Evolutionary conservation across 2,888 invertebrate genomes (phyloP), one percentile per base, ranked within the genome.

Genomic region (Brenthis daphne): DNA sequence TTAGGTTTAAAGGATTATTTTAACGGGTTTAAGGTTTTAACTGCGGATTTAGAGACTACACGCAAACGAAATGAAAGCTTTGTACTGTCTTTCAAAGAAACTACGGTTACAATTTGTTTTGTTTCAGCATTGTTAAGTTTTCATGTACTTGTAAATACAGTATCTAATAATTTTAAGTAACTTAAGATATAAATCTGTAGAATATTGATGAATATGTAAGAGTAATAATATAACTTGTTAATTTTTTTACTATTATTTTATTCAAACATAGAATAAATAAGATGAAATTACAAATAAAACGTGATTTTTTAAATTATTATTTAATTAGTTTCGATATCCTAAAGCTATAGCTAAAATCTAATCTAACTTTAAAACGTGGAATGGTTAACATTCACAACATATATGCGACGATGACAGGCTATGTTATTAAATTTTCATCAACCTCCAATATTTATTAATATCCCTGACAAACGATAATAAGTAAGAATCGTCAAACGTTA

Each of bases 341-440:
- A 3, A 16, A 3, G 48, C 0, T 3, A 50, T 6, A 6, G 4
- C 14, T 6, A 43, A 33, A 56, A 56, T 43, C 13, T 60, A 24
- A 56, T 56, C n/a, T 56, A 16, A 61, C 33, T 54, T 60, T 13
- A 33, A 58, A 14, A 48, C 6, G 12, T 51, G 16, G 54, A 54
- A 51, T 66, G 33, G 14, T 53, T 24, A 58, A 58, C 54, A 37
- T 57, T 55, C 60, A 67, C 11, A 60, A 60, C 13, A 53, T 33
- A 55, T 60, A 60, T 58, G 53, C 29, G 37, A 64, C 64, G 50
- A 54, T 16, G 51, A 57, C 48, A 43, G 37, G 56, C 53, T 55
- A 47, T 37, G 57, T 57, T 68, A 71, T 71, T 65, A 68, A 68
- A 71, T 68, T 71, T 71, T 68, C 53, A 68, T 68, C 57, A 37